These are phyloP conservation scores for Xiphorhynchus erythropygius DNA, from an alignment of 2,797 vertebrate species.

Conservation along the genomic window DNA sequence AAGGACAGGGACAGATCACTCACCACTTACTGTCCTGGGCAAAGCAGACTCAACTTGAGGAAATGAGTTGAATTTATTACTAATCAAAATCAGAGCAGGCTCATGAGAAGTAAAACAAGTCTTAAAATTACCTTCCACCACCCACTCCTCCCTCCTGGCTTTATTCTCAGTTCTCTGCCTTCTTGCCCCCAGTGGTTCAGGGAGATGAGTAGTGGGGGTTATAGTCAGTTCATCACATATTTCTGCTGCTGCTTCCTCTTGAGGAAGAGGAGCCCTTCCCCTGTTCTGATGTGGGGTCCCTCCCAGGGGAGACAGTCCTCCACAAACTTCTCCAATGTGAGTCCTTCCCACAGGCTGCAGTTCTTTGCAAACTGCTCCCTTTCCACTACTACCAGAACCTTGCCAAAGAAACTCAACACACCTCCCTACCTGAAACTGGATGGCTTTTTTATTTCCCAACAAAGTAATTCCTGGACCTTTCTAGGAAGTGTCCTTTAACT, in stretches of 20 bases:
- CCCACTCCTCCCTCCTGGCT: background rate
- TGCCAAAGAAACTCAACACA: background rate
- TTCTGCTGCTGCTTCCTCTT: background rate
- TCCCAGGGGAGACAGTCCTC: background rate
- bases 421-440: background rate
- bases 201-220: background rate
- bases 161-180: background rate
- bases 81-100: background rate
- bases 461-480: background rate
- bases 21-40: background rate
- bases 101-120: background rate
- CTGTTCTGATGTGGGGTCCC: background rate
- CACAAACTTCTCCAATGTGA: background rate
- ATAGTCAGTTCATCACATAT: background rate
- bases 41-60: background rate
- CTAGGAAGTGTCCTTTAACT: background rate
- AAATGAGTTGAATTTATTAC: background rate
- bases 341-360: background rate
- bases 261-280: background rate
- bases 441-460: background rate
- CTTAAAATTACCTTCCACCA: background rate
- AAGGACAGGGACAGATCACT: background rate
- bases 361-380: background rate
- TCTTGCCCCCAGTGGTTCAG: background rate
- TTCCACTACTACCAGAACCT: background rate